Evolutionary conservation across 2,113 vertebrate species (phyloP), one percentile per base, ranked within the genome.

Genomic region (Hystrix brachyura): DNA sequence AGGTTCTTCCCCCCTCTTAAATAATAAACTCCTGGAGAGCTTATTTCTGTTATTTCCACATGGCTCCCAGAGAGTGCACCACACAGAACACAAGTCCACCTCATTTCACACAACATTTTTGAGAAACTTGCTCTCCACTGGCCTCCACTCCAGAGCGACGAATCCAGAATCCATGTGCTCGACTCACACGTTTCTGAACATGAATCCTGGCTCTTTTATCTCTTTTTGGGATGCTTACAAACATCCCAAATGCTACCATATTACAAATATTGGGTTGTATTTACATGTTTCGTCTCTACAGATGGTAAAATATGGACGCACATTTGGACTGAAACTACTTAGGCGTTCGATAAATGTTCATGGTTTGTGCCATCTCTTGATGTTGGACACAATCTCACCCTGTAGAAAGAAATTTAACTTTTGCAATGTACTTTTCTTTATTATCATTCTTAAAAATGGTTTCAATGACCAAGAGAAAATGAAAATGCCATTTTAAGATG

Each of bases 211-310:
- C 96, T 97, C 94, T 69, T 64, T 0, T 53, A 13, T 80, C 94
- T 85, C 60, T 94, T 92, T 94, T 78, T 82, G 19, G 17, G 48
- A 96, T 98, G 90, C 96, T 98, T 97, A 96, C 96, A 88, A 98
- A 97, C 90, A 96, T 86, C 60, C 25, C 94, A 97, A 98, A 97
- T 96, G 96, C 94, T 90, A 96, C 95, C 97, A 97, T 94, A 94
- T 95, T 95, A 94, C 71, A 94, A 96, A 89, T 90, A 91, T 8
- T 94, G 94, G 78, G n/a, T 55, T 94, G 93, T 94, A 92, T 92
- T 95, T 92, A 69, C 15, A 53, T 79, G 69, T 92, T 92, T 90
- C 62, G 29, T 91, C 67, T 91, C 92, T 80, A 60, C 97, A 97
- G 97, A 97, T 97, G 97, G 97, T 80, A 93, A 98, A 96, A 95